A percentile compares a stretch with the other conserved stretches of the same genome.
Evolutionary conservation across 2,113 vertebrate genomes (phyloP).

Genomic region (Elephantulus edwardii): DNA sequence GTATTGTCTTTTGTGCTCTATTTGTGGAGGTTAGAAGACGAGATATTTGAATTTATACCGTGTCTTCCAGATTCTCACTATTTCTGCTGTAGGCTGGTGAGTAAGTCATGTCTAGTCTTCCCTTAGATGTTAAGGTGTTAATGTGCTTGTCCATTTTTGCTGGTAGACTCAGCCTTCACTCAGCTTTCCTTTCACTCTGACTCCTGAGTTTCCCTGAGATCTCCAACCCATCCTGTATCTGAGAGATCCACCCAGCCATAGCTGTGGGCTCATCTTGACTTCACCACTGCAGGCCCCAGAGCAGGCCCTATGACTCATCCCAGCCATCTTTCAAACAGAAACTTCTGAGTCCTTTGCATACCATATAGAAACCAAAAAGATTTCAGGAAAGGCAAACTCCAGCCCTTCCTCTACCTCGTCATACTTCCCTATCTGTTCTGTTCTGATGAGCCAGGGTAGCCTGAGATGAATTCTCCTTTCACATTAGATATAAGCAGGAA

Average conservation of each 20-base stretch:
- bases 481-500: neutral
- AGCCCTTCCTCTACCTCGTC: neutral
- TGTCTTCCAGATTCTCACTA: neutral
- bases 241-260: neutral
- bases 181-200: neutral
- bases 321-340: neutral
- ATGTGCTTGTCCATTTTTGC: neutral
- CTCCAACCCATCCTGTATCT: neutral
- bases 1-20: neutral
- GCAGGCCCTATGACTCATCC: neutral
- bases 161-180: neutral
- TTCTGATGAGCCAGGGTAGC: neutral
- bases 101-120: neutral
- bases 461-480: conserved; percentile 15
- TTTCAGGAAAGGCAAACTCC: neutral
- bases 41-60: neutral
- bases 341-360: neutral
- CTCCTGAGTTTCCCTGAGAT: neutral
- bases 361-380: neutral
- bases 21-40: neutral
- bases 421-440: neutral
- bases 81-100: neutral
- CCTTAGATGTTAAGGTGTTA: neutral
- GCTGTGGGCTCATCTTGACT: neutral
- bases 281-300: neutral